phyloP scores from a whole-genome alignment of 2,888 invertebrate genomes.

The Antheraea assamensis region DNA sequence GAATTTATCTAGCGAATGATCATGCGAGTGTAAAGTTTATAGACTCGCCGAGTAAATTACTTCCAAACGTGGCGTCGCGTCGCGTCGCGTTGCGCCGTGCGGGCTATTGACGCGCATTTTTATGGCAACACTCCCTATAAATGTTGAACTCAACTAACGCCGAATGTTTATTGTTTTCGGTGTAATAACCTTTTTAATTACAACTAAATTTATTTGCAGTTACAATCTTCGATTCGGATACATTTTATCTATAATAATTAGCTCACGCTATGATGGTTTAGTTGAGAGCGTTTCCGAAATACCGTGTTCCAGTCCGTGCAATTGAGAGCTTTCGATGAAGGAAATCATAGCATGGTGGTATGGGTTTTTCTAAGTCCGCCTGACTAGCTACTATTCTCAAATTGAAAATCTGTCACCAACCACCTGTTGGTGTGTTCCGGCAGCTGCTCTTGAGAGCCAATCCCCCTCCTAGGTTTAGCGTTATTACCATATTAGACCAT shows the following conservation, averaged over 20 bases:
- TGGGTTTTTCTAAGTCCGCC: too few species aligned
- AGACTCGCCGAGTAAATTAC: slow-evolving; percentile 68
- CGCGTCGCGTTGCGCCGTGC: slow-evolving; percentile 24
- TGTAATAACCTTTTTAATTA: slow-evolving; percentile 2
- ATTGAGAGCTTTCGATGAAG: too few species aligned
- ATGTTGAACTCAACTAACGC: slow-evolving; percentile 36
- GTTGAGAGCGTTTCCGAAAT: too few species aligned
- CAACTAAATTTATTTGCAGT: neutral
- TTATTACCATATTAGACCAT: too few species aligned
- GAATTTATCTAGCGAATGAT: slow-evolving; percentile 78
- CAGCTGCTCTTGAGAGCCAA: too few species aligned
- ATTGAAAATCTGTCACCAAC: too few species aligned
- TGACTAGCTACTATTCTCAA: too few species aligned
- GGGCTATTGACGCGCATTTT: slow-evolving; percentile 43
- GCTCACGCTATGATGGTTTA: too few species aligned
- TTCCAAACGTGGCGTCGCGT: slow-evolving; percentile 48
- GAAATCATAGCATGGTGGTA: too few species aligned
- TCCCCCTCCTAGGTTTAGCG: too few species aligned
- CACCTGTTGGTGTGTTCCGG: too few species aligned
- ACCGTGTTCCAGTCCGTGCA: too few species aligned
- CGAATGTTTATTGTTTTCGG: slow-evolving; percentile 12
- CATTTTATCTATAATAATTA: neutral
- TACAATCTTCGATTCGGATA: neutral
- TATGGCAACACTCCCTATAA: slow-evolving; percentile 46
- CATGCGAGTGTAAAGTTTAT: slow-evolving; percentile 77